Percentiles rank a stretch among this genome's conserved stretches.
Evolutionary conservation across 2,113 vertebrate genomes (phyloP).

Genomic region (Macquaria australasica): DNA sequence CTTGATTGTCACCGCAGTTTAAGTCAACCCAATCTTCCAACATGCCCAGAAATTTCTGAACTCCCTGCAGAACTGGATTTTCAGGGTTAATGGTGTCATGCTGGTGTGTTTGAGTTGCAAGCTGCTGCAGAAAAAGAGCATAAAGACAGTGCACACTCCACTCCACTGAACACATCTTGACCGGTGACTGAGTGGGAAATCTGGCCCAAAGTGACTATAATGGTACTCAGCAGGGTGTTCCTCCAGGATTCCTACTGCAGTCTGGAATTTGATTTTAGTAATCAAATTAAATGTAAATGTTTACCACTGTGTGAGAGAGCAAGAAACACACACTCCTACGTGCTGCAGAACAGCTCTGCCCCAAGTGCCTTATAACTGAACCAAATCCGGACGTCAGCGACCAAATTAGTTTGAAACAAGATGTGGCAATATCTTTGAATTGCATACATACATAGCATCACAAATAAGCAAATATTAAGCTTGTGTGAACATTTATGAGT

Average conservation of each 20-base stretch:
- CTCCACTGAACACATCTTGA: too few species aligned
- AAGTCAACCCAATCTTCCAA: too few species aligned
- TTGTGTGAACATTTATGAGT: background rate
- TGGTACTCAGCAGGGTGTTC: too few species aligned
- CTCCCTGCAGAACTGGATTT: background rate
- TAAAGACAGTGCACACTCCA: too few species aligned
- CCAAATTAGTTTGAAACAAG: background rate
- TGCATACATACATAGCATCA: background rate
- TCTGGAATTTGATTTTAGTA: too few species aligned
- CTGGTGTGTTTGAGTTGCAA: background rate
- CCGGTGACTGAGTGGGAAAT: too few species aligned
- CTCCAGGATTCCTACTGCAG: too few species aligned
- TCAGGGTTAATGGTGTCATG: background rate
- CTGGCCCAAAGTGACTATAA: too few species aligned
- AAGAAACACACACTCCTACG: too few species aligned
- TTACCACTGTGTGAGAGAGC: too few species aligned
- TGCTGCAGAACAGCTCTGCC: background rate
- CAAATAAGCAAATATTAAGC: background rate
- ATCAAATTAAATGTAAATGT: too few species aligned
- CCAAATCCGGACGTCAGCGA: background rate
- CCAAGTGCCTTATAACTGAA: background rate
- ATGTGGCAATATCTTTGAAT: background rate
- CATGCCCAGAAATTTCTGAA: background rate
- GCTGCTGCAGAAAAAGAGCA: too few species aligned
- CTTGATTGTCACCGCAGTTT: slow-evolving; percentile 71